Evolutionary conservation across 2,888 invertebrate species (phyloP), one percentile per base, ranked within the genome.

Genomic region (Rhamnusium bicolor): DNA sequence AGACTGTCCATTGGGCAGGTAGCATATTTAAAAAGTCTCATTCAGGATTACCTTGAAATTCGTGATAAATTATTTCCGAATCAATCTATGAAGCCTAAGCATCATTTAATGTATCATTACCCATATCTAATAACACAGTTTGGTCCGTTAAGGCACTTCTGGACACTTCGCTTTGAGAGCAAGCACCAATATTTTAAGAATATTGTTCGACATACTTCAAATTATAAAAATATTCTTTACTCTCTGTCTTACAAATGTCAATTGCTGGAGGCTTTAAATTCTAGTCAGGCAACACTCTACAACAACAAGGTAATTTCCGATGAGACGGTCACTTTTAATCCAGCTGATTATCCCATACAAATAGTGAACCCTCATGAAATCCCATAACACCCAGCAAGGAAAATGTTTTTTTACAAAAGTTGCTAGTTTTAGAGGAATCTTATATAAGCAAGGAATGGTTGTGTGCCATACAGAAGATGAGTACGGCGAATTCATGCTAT

Each of bases 1-100:
- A 14, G 1, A 2, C 16, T 60, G 49, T 49, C 72, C 27, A 14
- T 58, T 18, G 27, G 19, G 53, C 73, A 73, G 51, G 21, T 74
- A 21, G 71, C 76, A 29, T 6, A 27, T 54, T 69, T 76, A 66
- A 21, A 32, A 29, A 46, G 18, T 51, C 27, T 69, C 2, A 24
- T 24, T 4, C 2, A 24, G 2, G 24, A 24, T 4, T 24, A 24
- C 6, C 2, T 24, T 4, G 6, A 24, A 24, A 6, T 4, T 6
- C 24, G 24, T 4, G 3, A 24, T 4, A 4, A 24, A 4, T 24
- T 24, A 4, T 24, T 24, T 24, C 24, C 24, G 6, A 6, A 2
- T 24, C 3, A 24, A 24, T 6, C 2, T 4, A 4, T 24, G 24
- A 24, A 6, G 6, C 24, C 24, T n/a, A n/a, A n/a, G n/a, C n/a